These are phyloP conservation scores for Addax nasomaculatus DNA, from an alignment of 2,113 vertebrate genomes.

Conservation along the genomic window DNA sequence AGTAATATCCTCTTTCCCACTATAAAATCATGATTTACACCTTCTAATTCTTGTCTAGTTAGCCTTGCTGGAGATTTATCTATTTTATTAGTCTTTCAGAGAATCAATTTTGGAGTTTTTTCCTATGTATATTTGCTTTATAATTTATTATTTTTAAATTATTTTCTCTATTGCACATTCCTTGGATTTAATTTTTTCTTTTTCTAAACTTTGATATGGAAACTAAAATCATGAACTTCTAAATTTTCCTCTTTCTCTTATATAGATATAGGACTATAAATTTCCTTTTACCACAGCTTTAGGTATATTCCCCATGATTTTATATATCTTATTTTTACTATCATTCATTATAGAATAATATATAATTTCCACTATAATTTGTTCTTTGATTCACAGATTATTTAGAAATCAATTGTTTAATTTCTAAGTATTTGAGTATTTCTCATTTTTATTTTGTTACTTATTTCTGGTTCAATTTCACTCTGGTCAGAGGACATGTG, in stretches of 20 bases:
- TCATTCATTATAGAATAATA: background rate
- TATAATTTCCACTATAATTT: background rate
- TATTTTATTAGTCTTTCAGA: background rate
- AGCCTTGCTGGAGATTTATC: background rate
- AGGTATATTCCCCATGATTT: background rate
- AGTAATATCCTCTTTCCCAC: background rate
- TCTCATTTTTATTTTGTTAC: background rate
- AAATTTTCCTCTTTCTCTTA: background rate
- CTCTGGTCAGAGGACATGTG: background rate
- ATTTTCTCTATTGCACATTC: background rate
- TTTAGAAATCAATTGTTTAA: background rate
- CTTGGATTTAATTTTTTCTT: background rate
- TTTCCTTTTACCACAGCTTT: background rate
- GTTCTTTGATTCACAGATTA: background rate
- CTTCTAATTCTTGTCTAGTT: background rate
- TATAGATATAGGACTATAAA: background rate
- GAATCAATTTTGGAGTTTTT: background rate
- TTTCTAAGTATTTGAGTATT: background rate
- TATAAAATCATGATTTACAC: background rate
- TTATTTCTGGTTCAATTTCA: background rate
- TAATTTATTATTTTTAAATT: background rate
- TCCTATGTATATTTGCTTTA: background rate
- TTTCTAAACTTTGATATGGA: slow-evolving; percentile 16
- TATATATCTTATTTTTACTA: background rate
- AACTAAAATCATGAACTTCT: background rate